phyloP scores from a whole-genome alignment of 2,888 invertebrate genomes.

The Marasmarcha lunaedactyla region DNA sequence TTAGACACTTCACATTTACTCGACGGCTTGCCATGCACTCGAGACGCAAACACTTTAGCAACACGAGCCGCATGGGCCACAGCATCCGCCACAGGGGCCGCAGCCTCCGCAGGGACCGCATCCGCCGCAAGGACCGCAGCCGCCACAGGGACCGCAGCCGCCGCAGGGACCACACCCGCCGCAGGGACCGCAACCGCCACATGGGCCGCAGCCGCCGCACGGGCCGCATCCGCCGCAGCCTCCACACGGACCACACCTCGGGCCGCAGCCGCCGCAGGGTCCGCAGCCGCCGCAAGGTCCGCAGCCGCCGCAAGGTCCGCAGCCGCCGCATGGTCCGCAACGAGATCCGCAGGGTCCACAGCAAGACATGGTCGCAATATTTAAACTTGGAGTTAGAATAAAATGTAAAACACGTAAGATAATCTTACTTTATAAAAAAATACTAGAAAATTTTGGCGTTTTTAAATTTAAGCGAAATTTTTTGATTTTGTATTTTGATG shows the following conservation, averaged over 20 bases:
- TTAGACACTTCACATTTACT: not conserved
- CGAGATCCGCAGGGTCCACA: too few relatives aligned
- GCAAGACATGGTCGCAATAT: slow-evolving; percentile 19
- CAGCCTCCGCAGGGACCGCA: slow-evolving; percentile 48
- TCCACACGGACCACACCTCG: slow-evolving; percentile 14
- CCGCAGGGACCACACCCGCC: slow-evolving; percentile 12
- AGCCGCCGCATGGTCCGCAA: too few relatives aligned
- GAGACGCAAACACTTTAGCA: not conserved
- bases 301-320: too few relatives aligned
- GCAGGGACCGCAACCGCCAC: slow-evolving; percentile 13
- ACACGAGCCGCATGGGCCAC: not conserved
- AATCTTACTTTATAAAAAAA: too few relatives aligned
- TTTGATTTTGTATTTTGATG: too few relatives aligned
- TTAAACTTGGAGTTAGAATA: too few relatives aligned
- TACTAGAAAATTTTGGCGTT: too few relatives aligned
- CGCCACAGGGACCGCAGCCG: slow-evolving; percentile 9
- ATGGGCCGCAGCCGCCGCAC: slow-evolving; percentile 15
- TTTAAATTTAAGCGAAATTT: too few relatives aligned
- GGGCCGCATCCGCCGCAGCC: slow-evolving; percentile 15
- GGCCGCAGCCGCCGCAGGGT: slow-evolving; percentile 13
- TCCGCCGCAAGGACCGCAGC: slow-evolving; percentile 19
- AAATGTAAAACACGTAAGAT: too few relatives aligned
- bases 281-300: slow-evolving; percentile 12
- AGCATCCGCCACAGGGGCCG: slow-evolving; percentile 24
- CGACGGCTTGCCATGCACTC: too few relatives aligned